Base-by-base conservation (phyloP, 2,113 vertebrate genomes). In the Labrus mixtus region DNA sequence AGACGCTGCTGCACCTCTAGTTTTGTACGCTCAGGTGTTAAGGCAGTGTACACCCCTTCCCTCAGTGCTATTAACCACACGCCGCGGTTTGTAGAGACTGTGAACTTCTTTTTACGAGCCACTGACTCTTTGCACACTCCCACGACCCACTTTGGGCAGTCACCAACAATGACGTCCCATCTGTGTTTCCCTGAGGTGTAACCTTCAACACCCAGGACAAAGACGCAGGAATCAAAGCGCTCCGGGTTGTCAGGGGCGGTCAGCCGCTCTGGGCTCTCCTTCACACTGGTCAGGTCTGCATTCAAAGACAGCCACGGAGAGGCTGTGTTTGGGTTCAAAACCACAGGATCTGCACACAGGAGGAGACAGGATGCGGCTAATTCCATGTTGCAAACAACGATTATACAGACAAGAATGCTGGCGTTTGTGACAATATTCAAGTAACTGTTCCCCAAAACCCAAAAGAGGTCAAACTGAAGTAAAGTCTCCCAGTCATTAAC, bases 211-310 rank as follows among this genome's bases (percentile, higher is more conserved):
- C 94, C 94, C 43, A 95, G 67, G 59, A 94, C 73, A 45, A 95
- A 94, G 69, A 94, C 86, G 3, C 93, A 93, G 65, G 93, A 93
- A 69, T 95, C 92, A 45, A 95, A 95, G 53, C 94, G 92, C 68
- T 94, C 91, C 1, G 67, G 82, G 80, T 92, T 95, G 65, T 94
- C 91, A 0, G 93, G 94, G 59, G 71, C 0, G 0, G 73, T 68
- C 65, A 89, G 87, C 10, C 87, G 86, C 79, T 93, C 91, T 0
- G 53, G 1, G 75, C 80, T 94, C 61, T 93, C 92, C 50, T 84
- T 82, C 72, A 94, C 70, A 48, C 81, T 82, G 67, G 81, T 81
- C 56, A 93, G 81, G 58, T 92, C 87, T 1, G 68, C 53, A 17
- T 22, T 86, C 54, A 95, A 51, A 10, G 53, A 83, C 20, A 95